Evolutionary conservation across 2,113 vertebrate species (phyloP).

Genomic region (Gorsachius goisagi): DNA sequence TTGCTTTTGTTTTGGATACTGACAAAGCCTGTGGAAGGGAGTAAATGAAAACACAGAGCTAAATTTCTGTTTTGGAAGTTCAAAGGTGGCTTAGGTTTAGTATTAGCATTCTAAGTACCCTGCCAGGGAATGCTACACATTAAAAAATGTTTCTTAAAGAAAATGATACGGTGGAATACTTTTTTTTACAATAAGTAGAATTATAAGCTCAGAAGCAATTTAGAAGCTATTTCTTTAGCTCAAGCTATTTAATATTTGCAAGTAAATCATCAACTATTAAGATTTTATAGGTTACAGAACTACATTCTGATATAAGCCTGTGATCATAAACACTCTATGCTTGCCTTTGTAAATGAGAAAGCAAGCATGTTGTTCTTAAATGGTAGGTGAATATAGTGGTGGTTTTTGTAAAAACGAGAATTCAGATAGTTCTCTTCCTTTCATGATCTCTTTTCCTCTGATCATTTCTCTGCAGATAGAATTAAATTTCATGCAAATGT

Average conservation of each 20-base stretch:
- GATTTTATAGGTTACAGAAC: background rate
- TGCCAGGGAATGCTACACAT: background rate
- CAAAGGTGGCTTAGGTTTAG: background rate
- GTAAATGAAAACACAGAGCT: background rate
- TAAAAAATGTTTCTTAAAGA: background rate
- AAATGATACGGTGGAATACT: background rate
- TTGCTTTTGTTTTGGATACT: background rate
- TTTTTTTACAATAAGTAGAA: background rate
- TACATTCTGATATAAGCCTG: background rate
- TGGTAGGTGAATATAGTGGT: background rate
- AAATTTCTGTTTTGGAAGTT: background rate
- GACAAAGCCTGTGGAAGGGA: background rate
- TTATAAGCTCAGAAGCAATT: background rate
- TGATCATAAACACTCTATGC: background rate
- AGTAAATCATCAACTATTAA: background rate
- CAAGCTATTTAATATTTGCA: background rate
- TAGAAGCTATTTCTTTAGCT: background rate
- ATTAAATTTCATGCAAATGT: background rate
- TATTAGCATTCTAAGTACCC: background rate
- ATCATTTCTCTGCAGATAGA: background rate
- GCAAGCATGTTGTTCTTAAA: background rate
- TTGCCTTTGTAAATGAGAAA: background rate
- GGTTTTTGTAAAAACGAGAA: background rate
- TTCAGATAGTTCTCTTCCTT: background rate
- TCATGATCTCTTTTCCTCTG: background rate